Conservation (phyloP, 2,888 invertebrate species). For the Hydriomena furcata region DNA sequence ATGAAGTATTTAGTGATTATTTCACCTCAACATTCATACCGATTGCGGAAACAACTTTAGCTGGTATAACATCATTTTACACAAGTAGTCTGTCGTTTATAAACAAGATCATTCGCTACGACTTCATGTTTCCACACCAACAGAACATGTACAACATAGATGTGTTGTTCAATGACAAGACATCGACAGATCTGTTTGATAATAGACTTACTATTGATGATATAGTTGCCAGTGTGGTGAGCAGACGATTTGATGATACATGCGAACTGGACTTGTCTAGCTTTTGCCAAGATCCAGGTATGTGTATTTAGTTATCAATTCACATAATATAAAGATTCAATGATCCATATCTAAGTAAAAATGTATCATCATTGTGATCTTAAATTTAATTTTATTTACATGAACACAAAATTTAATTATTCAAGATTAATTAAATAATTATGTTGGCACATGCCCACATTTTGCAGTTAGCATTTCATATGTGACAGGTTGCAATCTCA, state of each 20-base stretch:
- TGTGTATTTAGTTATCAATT: too few species aligned
- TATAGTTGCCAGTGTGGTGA: conserved; percentile 58
- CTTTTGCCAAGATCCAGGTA: conserved; percentile 67
- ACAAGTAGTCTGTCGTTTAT: conserved; percentile 62
- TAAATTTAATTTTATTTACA: too few species aligned
- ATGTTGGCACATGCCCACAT: too few species aligned
- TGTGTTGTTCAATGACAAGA: conserved; percentile 65
- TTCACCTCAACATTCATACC: conserved; percentile 57
- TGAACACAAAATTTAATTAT: too few species aligned
- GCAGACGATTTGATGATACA: conserved; percentile 55
- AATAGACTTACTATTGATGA: conserved; percentile 55
- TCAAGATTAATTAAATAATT: too few species aligned
- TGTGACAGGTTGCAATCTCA: too few species aligned
- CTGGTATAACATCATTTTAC: conserved; percentile 60
- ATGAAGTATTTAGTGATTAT: conserved; percentile 56
- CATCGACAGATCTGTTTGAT: conserved; percentile 60
- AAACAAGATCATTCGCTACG: conserved; percentile 59
- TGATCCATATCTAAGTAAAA: too few species aligned
- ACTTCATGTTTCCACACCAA: conserved; percentile 67
- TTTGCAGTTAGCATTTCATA: too few species aligned
- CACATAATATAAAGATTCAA: not conserved
- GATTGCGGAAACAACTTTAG: conserved; percentile 48
- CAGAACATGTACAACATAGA: conserved; percentile 67
- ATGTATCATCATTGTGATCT: too few species aligned
- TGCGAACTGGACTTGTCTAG: conserved; percentile 65